These are phyloP conservation scores for Dinomys branickii DNA, from an alignment of 2,113 vertebrate genomes.

Conservation along the genomic window DNA sequence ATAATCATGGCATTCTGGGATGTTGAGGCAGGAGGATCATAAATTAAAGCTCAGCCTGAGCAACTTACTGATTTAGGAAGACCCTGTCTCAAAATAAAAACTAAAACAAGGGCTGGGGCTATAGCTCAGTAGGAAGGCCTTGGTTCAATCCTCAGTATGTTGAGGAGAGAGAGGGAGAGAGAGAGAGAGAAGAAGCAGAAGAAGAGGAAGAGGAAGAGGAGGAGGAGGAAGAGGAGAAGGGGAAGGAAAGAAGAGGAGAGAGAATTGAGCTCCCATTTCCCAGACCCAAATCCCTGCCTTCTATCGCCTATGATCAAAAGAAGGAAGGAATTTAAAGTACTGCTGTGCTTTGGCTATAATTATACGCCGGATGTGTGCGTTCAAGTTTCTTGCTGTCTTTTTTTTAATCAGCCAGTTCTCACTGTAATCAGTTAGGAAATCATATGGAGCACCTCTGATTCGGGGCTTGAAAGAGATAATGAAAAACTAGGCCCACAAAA, in stretches of 20 bases:
- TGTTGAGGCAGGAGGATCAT: neutral
- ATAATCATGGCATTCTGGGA: neutral
- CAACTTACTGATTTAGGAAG: neutral
- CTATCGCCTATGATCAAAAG: neutral
- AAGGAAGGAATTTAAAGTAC: neutral
- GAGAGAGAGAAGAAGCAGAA: no score
- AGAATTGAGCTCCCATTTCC: neutral
- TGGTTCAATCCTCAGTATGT: neutral
- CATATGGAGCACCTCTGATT: constrained; percentile 1
- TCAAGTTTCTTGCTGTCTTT: neutral
- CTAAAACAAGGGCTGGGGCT: neutral
- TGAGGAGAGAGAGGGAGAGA: neutral
- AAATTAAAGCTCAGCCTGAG: neutral
- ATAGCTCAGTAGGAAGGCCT: neutral
- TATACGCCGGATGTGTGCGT: neutral
- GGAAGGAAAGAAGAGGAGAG: neutral
- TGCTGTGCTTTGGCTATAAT: neutral
- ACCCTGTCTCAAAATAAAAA: neutral
- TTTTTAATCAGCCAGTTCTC: neutral
- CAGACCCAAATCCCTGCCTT: neutral
- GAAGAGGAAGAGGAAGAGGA: neutral
- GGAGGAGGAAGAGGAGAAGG: neutral
- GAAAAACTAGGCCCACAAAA: constrained; percentile 1
- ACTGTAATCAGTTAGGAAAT: constrained; percentile 27
- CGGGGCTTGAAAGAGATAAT: constrained; percentile 10